These are phyloP conservation scores for Acanthoscelides obtectus DNA, from an alignment of 2,888 invertebrate genomes.

Conservation along the genomic window DNA sequence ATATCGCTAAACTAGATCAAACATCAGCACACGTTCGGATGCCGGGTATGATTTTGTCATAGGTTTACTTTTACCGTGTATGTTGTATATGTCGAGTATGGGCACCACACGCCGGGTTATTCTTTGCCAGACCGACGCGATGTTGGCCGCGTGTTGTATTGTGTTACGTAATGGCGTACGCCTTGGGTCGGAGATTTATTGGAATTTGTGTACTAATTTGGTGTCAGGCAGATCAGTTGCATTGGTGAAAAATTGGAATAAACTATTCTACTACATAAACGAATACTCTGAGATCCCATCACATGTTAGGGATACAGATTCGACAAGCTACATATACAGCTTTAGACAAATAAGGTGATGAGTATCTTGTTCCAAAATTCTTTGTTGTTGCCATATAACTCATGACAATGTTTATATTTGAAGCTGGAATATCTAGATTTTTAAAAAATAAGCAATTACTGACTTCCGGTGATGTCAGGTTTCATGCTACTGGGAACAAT, in stretches of 20 bases:
- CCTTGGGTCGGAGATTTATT: background rate
- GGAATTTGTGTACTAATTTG: background rate
- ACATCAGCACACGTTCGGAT: slow-evolving; percentile 24
- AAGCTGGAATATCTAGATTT: no score
- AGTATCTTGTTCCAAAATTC: no score
- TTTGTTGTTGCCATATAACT: no score
- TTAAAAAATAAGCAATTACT: no score
- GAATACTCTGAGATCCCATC: no score
- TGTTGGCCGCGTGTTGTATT: background rate
- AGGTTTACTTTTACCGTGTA: slow-evolving; percentile 23
- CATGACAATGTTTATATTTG: no score
- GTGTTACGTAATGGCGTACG: background rate
- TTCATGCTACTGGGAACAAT: no score
- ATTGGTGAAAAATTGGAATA: background rate
- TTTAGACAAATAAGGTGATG: no score
- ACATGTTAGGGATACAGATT: no score
- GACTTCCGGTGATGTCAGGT: no score
- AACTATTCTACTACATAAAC: no score
- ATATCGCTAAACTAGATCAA: slow-evolving; percentile 30
- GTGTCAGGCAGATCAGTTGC: background rate
- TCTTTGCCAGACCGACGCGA: slow-evolving; percentile 2
- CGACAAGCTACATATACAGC: no score
- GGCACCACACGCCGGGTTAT: background rate
- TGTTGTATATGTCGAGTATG: slow-evolving; percentile 6
- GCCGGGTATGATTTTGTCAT: slow-evolving; percentile 21